Evolutionary conservation across 1,140 invertebrate genomes (phyloP), one percentile per base, ranked within the genome.

Genomic region (Bombyx mandarina): DNA sequence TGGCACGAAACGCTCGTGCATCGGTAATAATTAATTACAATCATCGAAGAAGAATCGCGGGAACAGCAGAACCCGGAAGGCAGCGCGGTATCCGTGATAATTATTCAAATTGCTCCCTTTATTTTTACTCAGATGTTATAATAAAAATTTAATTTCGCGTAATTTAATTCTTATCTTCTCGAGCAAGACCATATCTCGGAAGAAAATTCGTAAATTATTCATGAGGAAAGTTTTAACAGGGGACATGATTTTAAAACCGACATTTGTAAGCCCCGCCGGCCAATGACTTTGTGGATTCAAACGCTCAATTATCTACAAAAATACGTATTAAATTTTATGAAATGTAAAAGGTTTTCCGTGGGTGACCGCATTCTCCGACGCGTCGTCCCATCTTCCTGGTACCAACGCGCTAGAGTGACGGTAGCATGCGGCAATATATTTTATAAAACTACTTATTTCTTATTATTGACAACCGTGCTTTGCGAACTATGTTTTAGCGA

Each of bases 171-270:
- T 79, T 78, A 78, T 75, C 53, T 79, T 71, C 74, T 55, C 65
- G 74, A 62, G 71, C 76, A 78, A 80, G 75, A 80, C 74, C 78
- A 82, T 82, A 83, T 79, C 79, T 79, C 71, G 70, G 79, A 77
- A 79, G 75, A 79, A 79, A 78, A 82, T 85, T 82, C 59, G 79
- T 82, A 82, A 85, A 85, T 85, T 82, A 85, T 85, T 85, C 82
- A 85, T 85, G 82, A 82, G 71, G 77, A 82, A 85, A 85, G 79
- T 85, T 85, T 82, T 82, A 82, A 80, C 79, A 35, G 66, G 77
- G 73, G 76, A 82, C 79, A 81, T 83, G 80, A 82, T 82, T 82
- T 81, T 85, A 76, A 84, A 84, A 77, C 69, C 79, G 71, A 81
- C 78, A 77, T 85, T 85, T 81, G 78, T 82, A 82, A 79, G 77